Evolutionary conservation across 1,140 invertebrate species (phyloP), one percentile per base, ranked within the genome.

Genomic region (Macrotrachela quadricornifera): DNA sequence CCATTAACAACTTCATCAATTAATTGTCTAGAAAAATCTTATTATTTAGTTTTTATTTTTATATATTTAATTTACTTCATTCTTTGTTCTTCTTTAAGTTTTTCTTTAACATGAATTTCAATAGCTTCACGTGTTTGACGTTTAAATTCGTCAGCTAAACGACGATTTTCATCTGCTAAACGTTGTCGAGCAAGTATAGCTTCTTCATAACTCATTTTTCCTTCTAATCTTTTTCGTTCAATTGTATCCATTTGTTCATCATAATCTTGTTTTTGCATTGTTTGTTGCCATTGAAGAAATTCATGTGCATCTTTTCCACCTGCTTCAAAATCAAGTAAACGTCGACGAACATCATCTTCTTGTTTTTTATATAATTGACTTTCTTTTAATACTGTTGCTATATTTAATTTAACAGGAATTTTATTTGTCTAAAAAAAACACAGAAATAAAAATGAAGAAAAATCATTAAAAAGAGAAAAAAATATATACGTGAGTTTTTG

Each of bases 161-260:
- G 46, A 50, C 62, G 61, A 50, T 69, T 69, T 38, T 66, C 64
- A 37, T 59, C 46, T 4, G 62, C 60, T 6, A 67, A 52, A 42
- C 64, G 62, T 38, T 67, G 61, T 53, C 61, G 52, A 13, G 66
- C 65, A 46, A 67, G 46, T 37, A 68, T 67, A 17, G 67, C 65
- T 39, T 69, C 67, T 56, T 69, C 67, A 52, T 69, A 62, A 55
- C 66, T 68, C 44, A 69, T 58, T 57, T 67, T 66, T 15, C 67
- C 67, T 46, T 58, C 60, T n/a, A 69, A 57, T 14, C 64, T 44
- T 17, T 63, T 55, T 11, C 61, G 50, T 55, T 69, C 67, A 41
- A 66, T 60, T 10, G 63, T 63, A 6, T 61, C 56, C 10, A 67
- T 57, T 52, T 67, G 48, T 4, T 55, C 54, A 30, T 67, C 63